Percentiles rank a stretch among this genome's conserved stretches.
Evolutionary conservation across 2,888 invertebrate genomes (phyloP).

Genomic region (Acleris laterana): DNA sequence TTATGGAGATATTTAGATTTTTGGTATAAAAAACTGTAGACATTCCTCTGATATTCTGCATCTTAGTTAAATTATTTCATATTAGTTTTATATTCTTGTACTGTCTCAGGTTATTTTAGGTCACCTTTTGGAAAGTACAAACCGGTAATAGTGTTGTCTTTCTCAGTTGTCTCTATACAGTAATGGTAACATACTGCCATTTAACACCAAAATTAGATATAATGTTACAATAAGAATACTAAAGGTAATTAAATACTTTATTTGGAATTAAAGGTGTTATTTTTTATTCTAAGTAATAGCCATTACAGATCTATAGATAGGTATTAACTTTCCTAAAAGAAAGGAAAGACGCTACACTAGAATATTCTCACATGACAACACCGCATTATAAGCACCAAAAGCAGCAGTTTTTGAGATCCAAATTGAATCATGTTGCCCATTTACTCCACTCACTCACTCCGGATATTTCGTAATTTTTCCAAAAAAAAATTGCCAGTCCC

Average conservation of each 20-base stretch:
- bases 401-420: too few species aligned
- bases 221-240: slow-evolving; percentile 20
- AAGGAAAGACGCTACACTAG: too few species aligned
- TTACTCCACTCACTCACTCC: too few species aligned
- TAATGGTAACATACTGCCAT: slow-evolving; percentile 42
- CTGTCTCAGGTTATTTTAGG: background rate
- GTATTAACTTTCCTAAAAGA: too few species aligned
- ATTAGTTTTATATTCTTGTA: slow-evolving; percentile 1
- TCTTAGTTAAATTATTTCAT: background rate
- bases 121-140: slow-evolving; percentile 13
- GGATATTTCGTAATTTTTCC: too few species aligned
- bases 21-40: slow-evolving; percentile 1
- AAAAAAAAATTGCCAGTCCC: too few species aligned
- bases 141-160: background rate
- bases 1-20: background rate
- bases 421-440: too few species aligned
- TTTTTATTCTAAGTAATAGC: background rate
- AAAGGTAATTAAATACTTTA: slow-evolving; percentile 29
- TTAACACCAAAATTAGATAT: slow-evolving; percentile 41
- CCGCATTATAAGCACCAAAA: too few species aligned
- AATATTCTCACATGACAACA: too few species aligned
- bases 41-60: slow-evolving; percentile 17
- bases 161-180: slow-evolving; percentile 6
- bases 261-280: slow-evolving; percentile 8
- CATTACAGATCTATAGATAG: background rate